Percentiles rank a stretch among this genome's conserved stretches.
Conservation (phyloP, 2,888 invertebrate genomes). For the Mylabris sibirica region DNA sequence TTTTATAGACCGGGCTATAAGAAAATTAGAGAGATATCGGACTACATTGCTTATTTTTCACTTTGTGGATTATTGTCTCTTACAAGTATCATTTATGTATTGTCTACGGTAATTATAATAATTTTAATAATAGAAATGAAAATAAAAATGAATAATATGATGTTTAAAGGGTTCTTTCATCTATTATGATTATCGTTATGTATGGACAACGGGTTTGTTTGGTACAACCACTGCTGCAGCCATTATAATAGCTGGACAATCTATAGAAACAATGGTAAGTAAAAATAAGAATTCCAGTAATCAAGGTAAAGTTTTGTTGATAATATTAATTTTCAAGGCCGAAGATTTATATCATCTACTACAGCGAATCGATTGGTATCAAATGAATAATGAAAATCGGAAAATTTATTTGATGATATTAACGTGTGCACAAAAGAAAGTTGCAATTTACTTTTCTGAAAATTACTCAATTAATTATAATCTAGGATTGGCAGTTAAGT, state of each 20-base stretch:
- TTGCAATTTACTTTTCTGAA: not conserved
- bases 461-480: not conserved
- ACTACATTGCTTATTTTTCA: not conserved
- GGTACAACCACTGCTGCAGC: not conserved
- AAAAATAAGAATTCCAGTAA: too few relatives aligned
- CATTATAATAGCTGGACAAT: not conserved
- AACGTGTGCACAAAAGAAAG: not conserved
- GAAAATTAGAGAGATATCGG: not conserved
- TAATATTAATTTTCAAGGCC: not conserved
- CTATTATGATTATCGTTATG: not conserved
- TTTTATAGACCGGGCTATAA: not conserved
- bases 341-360: not conserved
- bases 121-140: not conserved
- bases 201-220: too few relatives aligned
- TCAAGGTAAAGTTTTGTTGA: too few relatives aligned
- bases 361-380: not conserved
- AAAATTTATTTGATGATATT: not conserved
- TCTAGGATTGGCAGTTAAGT: not conserved
- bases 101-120: not conserved
- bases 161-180: not conserved
- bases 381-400: not conserved
- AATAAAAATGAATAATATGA: not conserved
- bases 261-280: not conserved
- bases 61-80: not conserved
- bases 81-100: not conserved